Conservation (phyloP, 2,797 vertebrate species). For the Halcyon chelicuti region DNA sequence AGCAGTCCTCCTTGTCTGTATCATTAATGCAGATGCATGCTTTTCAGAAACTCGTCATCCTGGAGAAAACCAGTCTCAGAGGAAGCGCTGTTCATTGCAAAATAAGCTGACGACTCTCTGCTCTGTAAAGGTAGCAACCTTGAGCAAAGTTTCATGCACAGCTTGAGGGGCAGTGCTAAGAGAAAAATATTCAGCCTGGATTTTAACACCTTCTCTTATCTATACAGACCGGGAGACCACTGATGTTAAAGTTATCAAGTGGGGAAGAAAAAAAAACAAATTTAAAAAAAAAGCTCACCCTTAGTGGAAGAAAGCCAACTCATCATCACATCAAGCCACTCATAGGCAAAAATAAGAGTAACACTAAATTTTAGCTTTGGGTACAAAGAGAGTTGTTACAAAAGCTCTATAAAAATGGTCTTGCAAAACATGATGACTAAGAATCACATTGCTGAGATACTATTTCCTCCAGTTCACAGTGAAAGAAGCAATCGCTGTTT, state of each 20-base stretch:
- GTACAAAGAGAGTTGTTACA: background rate
- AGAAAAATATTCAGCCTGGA: background rate
- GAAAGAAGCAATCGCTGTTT: constrained; percentile 17
- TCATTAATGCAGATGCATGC: background rate
- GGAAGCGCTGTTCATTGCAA: background rate
- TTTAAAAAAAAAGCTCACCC: background rate
- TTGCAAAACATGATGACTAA: constrained; percentile 55
- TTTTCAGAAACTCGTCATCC: background rate
- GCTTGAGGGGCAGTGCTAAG: background rate
- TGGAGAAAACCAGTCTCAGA: background rate
- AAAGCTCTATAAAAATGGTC: constrained; percentile 14
- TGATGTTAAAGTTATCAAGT: background rate
- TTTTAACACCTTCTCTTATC: background rate
- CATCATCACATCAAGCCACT: background rate
- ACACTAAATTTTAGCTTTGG: background rate
- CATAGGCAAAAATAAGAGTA: background rate
- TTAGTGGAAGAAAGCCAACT: background rate
- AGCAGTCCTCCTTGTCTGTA: background rate
- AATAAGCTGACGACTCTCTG: background rate
- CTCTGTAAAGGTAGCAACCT: background rate
- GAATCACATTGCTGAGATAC: constrained; percentile 41
- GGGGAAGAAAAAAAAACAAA: no score
- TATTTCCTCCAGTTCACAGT: background rate
- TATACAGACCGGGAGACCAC: background rate
- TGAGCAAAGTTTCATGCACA: rapidly evolving